Base-by-base conservation (phyloP, 92 coral and sea anemone genomes). In the Epizoanthus illoricatus region DNA sequence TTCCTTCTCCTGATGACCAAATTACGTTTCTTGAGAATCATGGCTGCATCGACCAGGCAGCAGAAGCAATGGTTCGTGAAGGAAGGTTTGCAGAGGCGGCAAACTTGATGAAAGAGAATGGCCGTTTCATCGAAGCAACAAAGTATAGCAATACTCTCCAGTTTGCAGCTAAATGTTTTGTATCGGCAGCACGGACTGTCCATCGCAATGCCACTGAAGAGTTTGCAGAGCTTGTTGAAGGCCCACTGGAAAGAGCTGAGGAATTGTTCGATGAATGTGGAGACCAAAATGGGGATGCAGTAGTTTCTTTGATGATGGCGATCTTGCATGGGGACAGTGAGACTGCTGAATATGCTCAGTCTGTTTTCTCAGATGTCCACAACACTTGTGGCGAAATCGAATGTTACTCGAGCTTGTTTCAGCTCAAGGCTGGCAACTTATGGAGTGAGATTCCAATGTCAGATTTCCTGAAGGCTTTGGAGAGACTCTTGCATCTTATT, bases 31-130 rank as follows among this genome's bases (percentile, higher is more conserved):
- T 94, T 49, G 86, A 83, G 89, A 90, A 87, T 23, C 89, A 92
- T 65, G 89, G 88, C 59, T 94, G 97, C 68, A 71, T 88, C 41
- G 92, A 90, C 59, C 91, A 92, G 85, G 94, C 98, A 13, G 92
- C 89, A 28, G 79, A 91, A 75, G 90, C 96, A 4, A 55, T 94
- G 73, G 64, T 92, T 2, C 85, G 83, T 12, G 94, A 90, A 82
- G 91, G 93, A 7, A 90, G 89, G 43, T 67, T 80, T 68, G 86
- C 85, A 28, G 97, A 94, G 11, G 98, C 97, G 0, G 97, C 97
- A 0, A 71, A 75, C 52, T 75, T 92, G 64, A 88, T 94, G 72
- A 85, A 85, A 74, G 86, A 89, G 33, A 91, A 90, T 41, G 98
- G 98, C 17, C 78, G 89, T 52, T 94, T 94, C 80, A 81, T 83